Conservation (phyloP, 2,888 invertebrate species). For the Drosophila suboccidentalis region DNA sequence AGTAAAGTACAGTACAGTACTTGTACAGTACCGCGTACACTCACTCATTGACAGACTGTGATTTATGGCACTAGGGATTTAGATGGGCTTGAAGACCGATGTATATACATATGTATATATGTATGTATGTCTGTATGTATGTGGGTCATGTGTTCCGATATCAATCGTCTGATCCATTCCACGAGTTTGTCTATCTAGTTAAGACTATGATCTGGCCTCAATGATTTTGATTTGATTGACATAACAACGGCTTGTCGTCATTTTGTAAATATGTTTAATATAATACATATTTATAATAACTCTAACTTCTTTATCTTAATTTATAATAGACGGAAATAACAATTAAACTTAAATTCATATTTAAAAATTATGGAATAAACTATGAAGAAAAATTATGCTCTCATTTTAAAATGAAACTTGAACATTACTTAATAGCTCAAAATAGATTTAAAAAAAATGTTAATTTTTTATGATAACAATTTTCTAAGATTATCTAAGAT, state of each 20-base stretch:
- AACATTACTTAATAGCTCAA: no score
- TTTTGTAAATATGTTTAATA: background rate
- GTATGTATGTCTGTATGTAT: conserved; percentile 11
- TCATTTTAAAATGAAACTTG: no score
- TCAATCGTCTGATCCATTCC: conserved; percentile 12
- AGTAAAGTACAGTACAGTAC: conserved; percentile 2
- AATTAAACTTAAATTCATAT: background rate
- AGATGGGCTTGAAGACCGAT: conserved; percentile 4
- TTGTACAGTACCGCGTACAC: conserved; percentile 7
- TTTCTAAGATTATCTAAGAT: no score
- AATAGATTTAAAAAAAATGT: no score
- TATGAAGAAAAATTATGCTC: no score
- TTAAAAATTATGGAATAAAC: no score
- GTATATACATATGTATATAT: background rate
- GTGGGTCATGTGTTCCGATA: conserved; percentile 63
- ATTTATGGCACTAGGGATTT: conserved; percentile 55
- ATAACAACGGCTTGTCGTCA: conserved; percentile 13
- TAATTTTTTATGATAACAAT: no score
- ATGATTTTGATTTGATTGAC: background rate
- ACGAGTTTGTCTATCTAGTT: conserved; percentile 17
- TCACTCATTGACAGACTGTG: conserved; percentile 26
- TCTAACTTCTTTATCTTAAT: no score
- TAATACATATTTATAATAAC: no score
- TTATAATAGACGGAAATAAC: background rate
- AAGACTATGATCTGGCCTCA: conserved; percentile 42